Base-by-base conservation (phyloP, 2,797 vertebrate species). In the Borostomias antarcticus region DNA sequence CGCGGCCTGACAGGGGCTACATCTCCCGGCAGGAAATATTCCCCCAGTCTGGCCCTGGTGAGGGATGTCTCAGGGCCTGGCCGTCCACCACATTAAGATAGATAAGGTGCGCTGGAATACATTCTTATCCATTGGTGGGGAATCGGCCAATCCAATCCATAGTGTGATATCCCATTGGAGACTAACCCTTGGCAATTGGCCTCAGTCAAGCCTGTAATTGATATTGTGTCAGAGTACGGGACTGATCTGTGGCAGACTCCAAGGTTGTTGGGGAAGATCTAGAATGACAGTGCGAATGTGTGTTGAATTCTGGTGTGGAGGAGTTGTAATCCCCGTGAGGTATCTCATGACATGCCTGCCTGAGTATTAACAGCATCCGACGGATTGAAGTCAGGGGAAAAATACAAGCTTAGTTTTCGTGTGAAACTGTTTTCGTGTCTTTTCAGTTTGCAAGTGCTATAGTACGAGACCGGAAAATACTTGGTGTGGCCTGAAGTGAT, bases 131-230 rank as follows among this genome's bases (percentile, higher is more conserved):
- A 77, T 29, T 77, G 64, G 71, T 78, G 63, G 77, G 66, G 64
- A 84, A 77, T 81, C 76, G 72, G 68, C 68, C 81, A 79, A 75
- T 82, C 78, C 74, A 79, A 76, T 82, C 77, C 74, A 69, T 80
- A 73, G 77, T 79, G 81, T 79, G 81, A 85, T 79, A 82, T 85
- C 79, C 68, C 82, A 68, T 68, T 17, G 71, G 82, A 79, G 78
- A 62, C 66, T 52, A 56, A 70, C 63, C 60, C 71, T 40, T 29
- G 66, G 74, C 82, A 83, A 63, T 70, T 80, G 50, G 32, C 67
- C 72, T 76, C 71, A 79, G 74, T 68, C 56, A 51, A 68, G 76
- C 69, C 74, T 84, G 76, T 89, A 85, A 89, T 87, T 85, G 85
- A 86, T 87, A 85, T 85, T 73, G n/a, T 84, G 80, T 87, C 76